Evolutionary conservation across 2,797 vertebrate genomes (phyloP).

Genomic region (Amblyraja radiata): DNA sequence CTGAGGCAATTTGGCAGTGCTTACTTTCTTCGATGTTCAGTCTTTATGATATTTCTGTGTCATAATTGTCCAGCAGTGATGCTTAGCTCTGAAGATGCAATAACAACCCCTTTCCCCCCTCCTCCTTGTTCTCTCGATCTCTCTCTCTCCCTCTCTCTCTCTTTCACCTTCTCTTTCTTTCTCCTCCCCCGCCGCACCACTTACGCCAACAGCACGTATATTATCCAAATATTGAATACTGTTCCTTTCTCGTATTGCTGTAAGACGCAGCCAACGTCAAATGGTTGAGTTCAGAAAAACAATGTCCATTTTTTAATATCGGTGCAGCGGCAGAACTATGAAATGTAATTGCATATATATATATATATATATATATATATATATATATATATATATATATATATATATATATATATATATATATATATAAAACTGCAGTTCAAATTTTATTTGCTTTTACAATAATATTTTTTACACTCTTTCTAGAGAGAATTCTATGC

Average conservation of each 20-base stretch:
- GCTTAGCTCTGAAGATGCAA: neutral
- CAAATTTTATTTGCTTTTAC: constrained; percentile 58
- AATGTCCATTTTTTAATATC: constrained; percentile 58
- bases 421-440: neutral
- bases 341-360: constrained; percentile 51
- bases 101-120: no score
- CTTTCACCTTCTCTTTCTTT: no score
- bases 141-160: constrained; percentile 40
- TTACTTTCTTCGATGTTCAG: neutral
- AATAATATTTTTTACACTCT: constrained; percentile 39
- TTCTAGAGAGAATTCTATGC: constrained; percentile 20
- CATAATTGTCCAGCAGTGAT: neutral
- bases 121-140: constrained; percentile 41
- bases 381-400: neutral
- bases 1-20: neutral
- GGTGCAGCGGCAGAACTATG: constrained; percentile 62
- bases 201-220: constrained; percentile 35
- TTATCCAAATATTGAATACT: constrained; percentile 42
- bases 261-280: constrained; percentile 46
- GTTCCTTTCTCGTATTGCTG: neutral
- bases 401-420: neutral
- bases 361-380: neutral
- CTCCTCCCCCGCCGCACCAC: constrained; percentile 42
- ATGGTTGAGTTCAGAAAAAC: constrained; percentile 53
- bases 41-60: neutral